Conservation (phyloP, 2,888 invertebrate genomes). For the Listrodromus nycthemerus region DNA sequence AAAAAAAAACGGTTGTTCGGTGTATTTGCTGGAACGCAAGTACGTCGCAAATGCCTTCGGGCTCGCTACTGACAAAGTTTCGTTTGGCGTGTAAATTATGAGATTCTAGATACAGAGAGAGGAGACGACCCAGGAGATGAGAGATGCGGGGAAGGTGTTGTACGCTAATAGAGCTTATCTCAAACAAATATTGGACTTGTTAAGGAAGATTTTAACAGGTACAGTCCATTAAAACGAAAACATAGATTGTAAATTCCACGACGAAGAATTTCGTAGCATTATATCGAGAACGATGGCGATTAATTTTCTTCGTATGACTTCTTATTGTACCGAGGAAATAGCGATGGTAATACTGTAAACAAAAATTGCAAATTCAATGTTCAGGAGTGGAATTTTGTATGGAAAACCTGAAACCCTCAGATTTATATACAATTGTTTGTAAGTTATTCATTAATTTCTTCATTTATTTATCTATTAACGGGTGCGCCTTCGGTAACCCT, state of each 20-base stretch:
- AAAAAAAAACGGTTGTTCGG: neutral
- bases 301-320: neutral
- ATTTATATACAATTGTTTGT: too few relatives aligned
- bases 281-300: neutral
- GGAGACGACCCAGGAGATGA: slow-evolving; percentile 42
- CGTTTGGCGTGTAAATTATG: slow-evolving; percentile 24
- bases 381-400: too few relatives aligned
- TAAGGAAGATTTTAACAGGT: slow-evolving; percentile 67
- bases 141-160: slow-evolving; percentile 58
- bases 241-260: neutral
- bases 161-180: slow-evolving; percentile 75
- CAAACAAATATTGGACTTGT: slow-evolving; percentile 76
- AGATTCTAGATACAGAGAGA: slow-evolving; percentile 44
- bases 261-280: neutral
- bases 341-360: too few relatives aligned
- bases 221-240: slow-evolving; percentile 52
- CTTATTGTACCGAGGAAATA: neutral
- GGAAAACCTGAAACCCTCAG: too few relatives aligned
- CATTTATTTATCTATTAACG: too few relatives aligned
- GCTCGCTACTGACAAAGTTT: slow-evolving; percentile 50
- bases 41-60: slow-evolving; percentile 16
- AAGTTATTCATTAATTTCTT: too few relatives aligned
- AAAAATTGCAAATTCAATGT: too few relatives aligned
- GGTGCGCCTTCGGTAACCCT: too few relatives aligned
- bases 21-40: neutral